Evolutionary conservation across 2,797 vertebrate species (phyloP).

Genomic region (Sebastes alutus): DNA sequence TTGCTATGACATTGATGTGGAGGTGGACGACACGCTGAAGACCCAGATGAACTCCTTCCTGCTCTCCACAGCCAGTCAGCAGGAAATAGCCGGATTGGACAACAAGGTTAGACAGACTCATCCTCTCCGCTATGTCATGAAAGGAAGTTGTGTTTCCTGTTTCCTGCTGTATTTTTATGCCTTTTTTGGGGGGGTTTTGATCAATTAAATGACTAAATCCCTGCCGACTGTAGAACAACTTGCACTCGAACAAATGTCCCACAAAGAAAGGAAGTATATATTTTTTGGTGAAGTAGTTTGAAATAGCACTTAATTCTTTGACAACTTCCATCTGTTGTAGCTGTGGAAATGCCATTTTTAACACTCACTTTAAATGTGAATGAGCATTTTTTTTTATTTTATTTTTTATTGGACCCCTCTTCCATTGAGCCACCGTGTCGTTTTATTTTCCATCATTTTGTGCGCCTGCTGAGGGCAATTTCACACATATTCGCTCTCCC

Average conservation of each 20-base stretch:
- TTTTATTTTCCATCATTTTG: background rate
- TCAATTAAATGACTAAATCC: background rate
- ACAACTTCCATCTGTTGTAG: background rate
- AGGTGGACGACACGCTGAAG: constrained; percentile 98
- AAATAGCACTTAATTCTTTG: background rate
- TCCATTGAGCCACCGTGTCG: background rate
- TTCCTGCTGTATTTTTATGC: background rate
- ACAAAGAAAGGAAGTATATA: background rate
- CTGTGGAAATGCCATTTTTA: background rate
- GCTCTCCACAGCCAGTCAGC: constrained; percentile 97
- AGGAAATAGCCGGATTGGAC: constrained; percentile 97
- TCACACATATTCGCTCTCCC: constrained; percentile 27
- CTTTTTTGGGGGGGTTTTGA: background rate
- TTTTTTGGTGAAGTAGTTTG: background rate
- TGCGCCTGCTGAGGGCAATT: constrained; percentile 22
- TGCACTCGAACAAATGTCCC: background rate
- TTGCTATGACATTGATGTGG: constrained; percentile 98
- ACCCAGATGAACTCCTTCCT: constrained; percentile 99
- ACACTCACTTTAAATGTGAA: background rate
- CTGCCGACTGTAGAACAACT: background rate
- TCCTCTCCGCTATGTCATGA: background rate
- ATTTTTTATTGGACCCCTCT: background rate
- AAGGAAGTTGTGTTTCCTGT: constrained; percentile 10
- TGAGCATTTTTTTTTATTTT: background rate
- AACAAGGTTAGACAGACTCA: constrained; percentile 89